Percentiles rank a stretch among this genome's conserved stretches.
These are phyloP conservation scores for Nannobrachium achirus DNA, from an alignment of 2,113 vertebrate species.

Conservation along the genomic window DNA sequence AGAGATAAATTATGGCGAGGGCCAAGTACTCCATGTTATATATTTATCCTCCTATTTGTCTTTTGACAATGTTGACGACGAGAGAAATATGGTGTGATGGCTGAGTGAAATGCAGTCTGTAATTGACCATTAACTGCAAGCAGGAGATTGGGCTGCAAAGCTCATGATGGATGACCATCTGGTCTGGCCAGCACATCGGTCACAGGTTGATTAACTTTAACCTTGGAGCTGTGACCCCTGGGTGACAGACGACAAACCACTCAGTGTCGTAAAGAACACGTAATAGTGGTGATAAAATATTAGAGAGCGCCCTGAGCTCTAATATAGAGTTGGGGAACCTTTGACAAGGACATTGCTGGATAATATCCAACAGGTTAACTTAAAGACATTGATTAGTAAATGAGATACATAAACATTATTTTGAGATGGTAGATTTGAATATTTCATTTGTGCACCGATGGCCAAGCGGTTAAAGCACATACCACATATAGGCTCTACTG, in stretches of 20 bases:
- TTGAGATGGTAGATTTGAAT: too few relatives aligned
- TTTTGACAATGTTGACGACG: conserved; percentile 3
- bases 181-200: conserved; percentile 29
- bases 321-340: conserved; percentile 20
- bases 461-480: too few relatives aligned
- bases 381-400: neutral
- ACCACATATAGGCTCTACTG: too few relatives aligned
- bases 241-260: conserved; percentile 47
- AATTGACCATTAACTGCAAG: conserved; percentile 23
- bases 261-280: conserved; percentile 50
- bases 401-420: too few relatives aligned
- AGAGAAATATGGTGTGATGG: conserved; percentile 29
- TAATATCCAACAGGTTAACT: conserved; percentile 21
- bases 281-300: conserved; percentile 61
- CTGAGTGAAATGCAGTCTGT: conserved; percentile 16
- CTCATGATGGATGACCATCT: conserved; percentile 9
- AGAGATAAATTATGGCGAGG: neutral
- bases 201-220: conserved; percentile 56
- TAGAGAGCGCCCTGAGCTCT: conserved; percentile 38
- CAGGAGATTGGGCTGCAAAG: neutral
- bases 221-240: conserved; percentile 51
- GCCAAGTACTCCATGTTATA: neutral
- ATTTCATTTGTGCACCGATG: too few relatives aligned
- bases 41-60: neutral
- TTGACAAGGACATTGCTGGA: conserved; percentile 43